Conservation (phyloP, 2,113 vertebrate genomes). For the Puffinus mauretanicus region DNA sequence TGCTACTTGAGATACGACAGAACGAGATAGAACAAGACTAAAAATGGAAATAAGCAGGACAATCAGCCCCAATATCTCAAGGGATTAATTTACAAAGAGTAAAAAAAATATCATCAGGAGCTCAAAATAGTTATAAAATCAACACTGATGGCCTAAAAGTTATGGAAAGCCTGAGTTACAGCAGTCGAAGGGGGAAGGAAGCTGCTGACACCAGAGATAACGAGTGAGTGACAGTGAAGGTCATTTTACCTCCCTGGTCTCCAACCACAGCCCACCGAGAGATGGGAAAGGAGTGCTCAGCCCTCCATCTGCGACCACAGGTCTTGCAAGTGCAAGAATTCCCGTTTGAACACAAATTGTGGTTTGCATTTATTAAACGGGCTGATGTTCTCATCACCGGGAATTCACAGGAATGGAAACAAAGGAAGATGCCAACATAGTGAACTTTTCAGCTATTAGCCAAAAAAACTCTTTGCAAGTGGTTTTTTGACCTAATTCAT, state of each 20-base stretch:
- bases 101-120: not conserved
- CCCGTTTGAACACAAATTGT: not conserved
- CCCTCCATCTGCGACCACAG: not conserved
- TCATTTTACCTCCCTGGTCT: not conserved
- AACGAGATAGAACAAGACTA: not conserved
- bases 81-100: not conserved
- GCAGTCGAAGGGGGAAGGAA: not conserved
- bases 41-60: not conserved
- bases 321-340: not conserved
- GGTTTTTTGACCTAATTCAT: not conserved
- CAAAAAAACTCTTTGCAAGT: not conserved
- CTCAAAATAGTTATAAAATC: not conserved
- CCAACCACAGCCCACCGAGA: not conserved
- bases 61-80: not conserved
- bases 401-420: not conserved
- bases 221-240: not conserved
- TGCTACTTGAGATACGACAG: not conserved
- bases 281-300: not conserved
- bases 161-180: not conserved
- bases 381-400: not conserved
- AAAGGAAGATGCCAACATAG: not conserved
- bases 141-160: not conserved
- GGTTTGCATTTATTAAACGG: not conserved
- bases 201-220: not conserved
- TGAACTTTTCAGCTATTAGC: not conserved